Base-by-base conservation (phyloP, 1,140 invertebrate genomes). In the Goniozus legneri region DNA sequence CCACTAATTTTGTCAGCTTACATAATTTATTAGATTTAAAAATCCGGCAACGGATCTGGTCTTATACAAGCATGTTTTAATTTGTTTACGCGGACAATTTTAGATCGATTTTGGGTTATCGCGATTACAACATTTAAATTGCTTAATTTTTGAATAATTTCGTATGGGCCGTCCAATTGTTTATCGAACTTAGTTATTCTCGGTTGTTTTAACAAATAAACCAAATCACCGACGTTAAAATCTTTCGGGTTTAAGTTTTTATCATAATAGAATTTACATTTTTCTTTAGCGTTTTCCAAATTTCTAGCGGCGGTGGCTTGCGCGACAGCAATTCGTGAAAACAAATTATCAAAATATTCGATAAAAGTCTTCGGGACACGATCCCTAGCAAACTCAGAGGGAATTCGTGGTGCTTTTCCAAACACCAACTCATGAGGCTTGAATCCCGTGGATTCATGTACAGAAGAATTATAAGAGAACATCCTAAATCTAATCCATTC, bases 241-340 rank as follows among this genome's bases (percentile, higher is more conserved):
- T 36, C 40, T 19, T 34, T 19, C 8, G 27, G n/a, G 8, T 56
- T 51, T 0, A 45, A 15, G 3, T 47, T 44, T 35, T 13, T 30
- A 18, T 60, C 54, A 30, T 56, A 60, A 42, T 56, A 50, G 15
- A 13, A 3, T 50, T 60, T n/a, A n/a, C n/a, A n/a, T n/a, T n/a
- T n/a, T n/a, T n/a, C n/a, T n/a, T n/a, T n/a, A n/a, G n/a, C n/a
- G n/a, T n/a, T n/a, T n/a, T n/a, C n/a, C n/a, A n/a, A n/a, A n/a
- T n/a, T n/a, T n/a, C n/a, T n/a, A n/a, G n/a, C n/a, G n/a, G n/a
- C n/a, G n/a, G n/a, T n/a, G n/a, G n/a, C n/a, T n/a, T n/a, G n/a
- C n/a, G n/a, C n/a, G n/a, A n/a, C n/a, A n/a, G n/a, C n/a, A n/a
- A n/a, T n/a, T n/a, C n/a, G n/a, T n/a, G n/a, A n/a, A n/a, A n/a